phyloP scores from a whole-genome alignment of 2,888 invertebrate species.

The Microplitis manilae region DNA sequence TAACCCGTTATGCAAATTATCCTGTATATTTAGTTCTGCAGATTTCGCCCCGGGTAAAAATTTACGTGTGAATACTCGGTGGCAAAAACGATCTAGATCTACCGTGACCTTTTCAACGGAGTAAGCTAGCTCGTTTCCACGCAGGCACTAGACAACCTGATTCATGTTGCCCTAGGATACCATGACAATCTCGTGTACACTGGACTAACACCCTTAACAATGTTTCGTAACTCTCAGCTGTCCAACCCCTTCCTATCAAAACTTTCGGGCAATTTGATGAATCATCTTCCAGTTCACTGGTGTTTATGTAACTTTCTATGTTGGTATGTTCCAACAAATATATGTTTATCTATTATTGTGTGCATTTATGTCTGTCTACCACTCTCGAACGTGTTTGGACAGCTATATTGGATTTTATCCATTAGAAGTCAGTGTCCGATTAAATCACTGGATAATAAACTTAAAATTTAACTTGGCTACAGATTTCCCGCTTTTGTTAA shows the following conservation, averaged over 20 bases:
- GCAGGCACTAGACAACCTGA: conserved; percentile 21
- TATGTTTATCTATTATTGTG: too few relatives aligned
- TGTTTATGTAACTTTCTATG: background rate
- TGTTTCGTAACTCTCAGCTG: conserved; percentile 1
- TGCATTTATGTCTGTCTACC: too few relatives aligned
- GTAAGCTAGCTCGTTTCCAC: conserved; percentile 28
- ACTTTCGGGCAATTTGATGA: background rate
- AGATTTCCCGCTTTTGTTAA: background rate
- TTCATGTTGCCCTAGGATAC: conserved; percentile 30
- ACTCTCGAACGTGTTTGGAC: background rate
- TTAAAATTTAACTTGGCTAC: background rate
- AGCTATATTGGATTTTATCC: background rate
- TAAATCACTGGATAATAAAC: background rate
- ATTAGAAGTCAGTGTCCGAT: background rate
- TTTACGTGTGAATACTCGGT: background rate
- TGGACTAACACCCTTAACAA: conserved; percentile 15
- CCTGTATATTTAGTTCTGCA: too few relatives aligned
- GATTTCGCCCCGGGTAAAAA: background rate
- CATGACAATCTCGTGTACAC: background rate
- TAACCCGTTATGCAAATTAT: background rate
- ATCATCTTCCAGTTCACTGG: background rate
- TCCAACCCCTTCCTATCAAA: conserved; percentile 9
- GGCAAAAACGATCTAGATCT: background rate
- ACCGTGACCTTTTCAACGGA: conserved; percentile 14
- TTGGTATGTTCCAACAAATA: background rate